Conservation (phyloP, 2,888 invertebrate species). For the Caenorhabditis zanzibari region DNA sequence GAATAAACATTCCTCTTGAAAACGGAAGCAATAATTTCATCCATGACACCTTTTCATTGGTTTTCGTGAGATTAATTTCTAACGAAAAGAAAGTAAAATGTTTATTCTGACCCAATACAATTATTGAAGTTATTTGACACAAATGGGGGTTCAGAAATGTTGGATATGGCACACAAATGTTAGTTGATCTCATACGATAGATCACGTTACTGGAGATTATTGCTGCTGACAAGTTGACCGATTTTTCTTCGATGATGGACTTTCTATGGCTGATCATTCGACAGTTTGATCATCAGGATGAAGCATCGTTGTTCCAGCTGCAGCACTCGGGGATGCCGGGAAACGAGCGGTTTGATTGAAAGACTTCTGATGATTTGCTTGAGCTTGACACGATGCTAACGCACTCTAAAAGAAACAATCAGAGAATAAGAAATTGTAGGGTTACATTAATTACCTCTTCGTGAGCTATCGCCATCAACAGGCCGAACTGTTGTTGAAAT, state of each 20-base stretch:
- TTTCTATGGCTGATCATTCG: not conserved
- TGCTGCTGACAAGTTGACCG: slow-evolving; percentile 44
- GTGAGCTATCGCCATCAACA: no score
- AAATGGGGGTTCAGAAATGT: slow-evolving; percentile 10
- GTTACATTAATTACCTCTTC: no score
- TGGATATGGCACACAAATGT: slow-evolving; percentile 15
- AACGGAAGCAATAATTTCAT: no score
- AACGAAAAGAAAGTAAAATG: not conserved
- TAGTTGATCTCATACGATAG: slow-evolving; percentile 3
- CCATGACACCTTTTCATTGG: no score
- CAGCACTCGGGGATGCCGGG: not conserved
- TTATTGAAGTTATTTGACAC: slow-evolving; percentile 18
- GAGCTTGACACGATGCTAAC: slow-evolving; percentile 4
- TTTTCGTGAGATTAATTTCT: no score
- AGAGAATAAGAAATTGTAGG: no score
- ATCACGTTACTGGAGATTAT: not conserved
- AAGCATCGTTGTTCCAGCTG: slow-evolving; percentile 2
- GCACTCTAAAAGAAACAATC: slow-evolving; percentile 15
- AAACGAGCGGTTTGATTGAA: slow-evolving; percentile 5
- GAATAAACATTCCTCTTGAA: not conserved
- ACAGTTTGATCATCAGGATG: slow-evolving; percentile 40
- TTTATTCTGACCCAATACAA: slow-evolving; percentile 29
- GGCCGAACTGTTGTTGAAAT: no score
- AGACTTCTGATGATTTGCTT: not conserved
- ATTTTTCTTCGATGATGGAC: slow-evolving; percentile 39